Evolutionary conservation across 2,888 invertebrate genomes (phyloP).

Genomic region (Polyploca ridens): DNA sequence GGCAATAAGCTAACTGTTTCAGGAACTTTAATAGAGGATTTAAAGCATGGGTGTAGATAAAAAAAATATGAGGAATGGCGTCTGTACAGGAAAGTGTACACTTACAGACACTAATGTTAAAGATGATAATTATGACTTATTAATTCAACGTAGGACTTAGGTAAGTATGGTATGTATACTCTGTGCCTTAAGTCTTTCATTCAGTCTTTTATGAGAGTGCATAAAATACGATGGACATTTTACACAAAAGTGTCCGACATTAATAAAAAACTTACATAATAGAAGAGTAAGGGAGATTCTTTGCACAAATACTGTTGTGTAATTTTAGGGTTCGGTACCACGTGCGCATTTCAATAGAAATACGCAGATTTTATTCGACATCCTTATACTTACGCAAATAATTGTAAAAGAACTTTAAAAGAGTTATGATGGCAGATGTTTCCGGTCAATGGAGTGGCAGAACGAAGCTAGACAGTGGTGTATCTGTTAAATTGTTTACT

Average conservation of each 20-base stretch:
- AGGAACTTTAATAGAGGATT: too few relatives aligned
- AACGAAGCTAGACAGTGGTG: neutral
- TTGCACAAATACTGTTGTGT: neutral
- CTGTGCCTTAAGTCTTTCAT: too few relatives aligned
- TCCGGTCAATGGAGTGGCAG: neutral
- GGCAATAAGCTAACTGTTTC: too few relatives aligned
- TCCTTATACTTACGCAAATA: neutral
- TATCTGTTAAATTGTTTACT: slow-evolving; percentile 5
- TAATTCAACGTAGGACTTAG: too few relatives aligned
- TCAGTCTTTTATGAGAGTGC: too few relatives aligned
- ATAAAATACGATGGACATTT: neutral
- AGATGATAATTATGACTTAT: too few relatives aligned
- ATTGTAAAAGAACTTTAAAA: neutral
- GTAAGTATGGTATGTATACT: too few relatives aligned
- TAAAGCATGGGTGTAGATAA: too few relatives aligned
- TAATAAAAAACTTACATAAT: neutral
- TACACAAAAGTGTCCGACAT: neutral
- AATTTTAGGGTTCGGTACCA: neutral
- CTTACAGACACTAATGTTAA: too few relatives aligned
- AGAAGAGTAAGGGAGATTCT: neutral
- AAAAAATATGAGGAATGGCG: too few relatives aligned
- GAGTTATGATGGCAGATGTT: neutral
- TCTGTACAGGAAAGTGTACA: too few relatives aligned
- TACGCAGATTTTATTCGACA: neutral
- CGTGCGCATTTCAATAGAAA: slow-evolving; percentile 5